Conservation (phyloP, 2,113 vertebrate species). For the Polypterus senegalus region DNA sequence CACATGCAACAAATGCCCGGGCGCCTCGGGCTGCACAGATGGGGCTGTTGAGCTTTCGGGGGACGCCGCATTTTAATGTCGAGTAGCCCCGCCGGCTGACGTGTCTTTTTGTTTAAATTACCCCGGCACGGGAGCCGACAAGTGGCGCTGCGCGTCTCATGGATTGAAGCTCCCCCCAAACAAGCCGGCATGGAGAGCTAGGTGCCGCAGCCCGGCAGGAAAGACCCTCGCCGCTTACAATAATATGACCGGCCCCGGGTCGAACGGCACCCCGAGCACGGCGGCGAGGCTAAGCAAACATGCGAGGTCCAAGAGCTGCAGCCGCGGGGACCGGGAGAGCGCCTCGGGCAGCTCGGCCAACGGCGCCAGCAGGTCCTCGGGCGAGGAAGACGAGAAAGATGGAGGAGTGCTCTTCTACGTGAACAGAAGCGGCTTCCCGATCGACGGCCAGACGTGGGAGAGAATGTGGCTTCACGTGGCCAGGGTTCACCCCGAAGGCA, state of each 20-base stretch:
- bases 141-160: no score
- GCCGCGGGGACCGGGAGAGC: constrained; percentile 28
- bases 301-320: constrained; percentile 64
- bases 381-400: constrained; percentile 75
- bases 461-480: constrained; percentile 87
- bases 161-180: not conserved
- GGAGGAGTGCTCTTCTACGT: constrained; percentile 80
- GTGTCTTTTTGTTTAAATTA: no score
- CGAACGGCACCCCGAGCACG: constrained; percentile 40
- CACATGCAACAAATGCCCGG: no score
- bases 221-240: not conserved
- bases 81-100: no score
- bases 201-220: not conserved
- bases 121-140: no score
- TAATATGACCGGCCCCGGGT: constrained; percentile 66
- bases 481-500: constrained; percentile 75
- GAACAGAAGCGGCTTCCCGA: constrained; percentile 84
- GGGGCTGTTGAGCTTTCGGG: no score
- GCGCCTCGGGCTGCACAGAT: no score
- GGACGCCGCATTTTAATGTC: no score
- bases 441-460: constrained; percentile 82
- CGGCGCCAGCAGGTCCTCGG: constrained; percentile 50
- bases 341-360: constrained; percentile 36
- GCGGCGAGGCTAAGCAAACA: constrained; percentile 54
- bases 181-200: not conserved